A percentile compares a stretch with the other conserved stretches of the same genome.
These are phyloP conservation scores for Patella depressa DNA, from an alignment of 2,888 invertebrate species.

Conservation along the genomic window DNA sequence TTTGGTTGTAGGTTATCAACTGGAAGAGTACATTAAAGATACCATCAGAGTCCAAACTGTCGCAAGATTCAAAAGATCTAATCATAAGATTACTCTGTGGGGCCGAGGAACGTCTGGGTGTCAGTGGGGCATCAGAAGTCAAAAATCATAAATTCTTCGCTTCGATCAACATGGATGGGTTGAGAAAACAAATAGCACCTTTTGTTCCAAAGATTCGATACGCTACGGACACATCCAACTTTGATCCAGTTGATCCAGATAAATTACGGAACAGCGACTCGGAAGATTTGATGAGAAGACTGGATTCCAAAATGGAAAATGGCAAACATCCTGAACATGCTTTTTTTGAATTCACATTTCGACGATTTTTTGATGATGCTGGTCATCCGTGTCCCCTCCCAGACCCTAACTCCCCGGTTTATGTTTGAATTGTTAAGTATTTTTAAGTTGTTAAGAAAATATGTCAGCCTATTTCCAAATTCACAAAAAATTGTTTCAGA, in stretches of 20 bases:
- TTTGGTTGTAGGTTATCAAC: slow-evolving; percentile 86
- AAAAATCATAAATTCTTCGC: slow-evolving; percentile 93
- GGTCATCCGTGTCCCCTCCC: slow-evolving; percentile 62
- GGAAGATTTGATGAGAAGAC: slow-evolving; percentile 47
- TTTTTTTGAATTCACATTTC: slow-evolving; percentile 99
- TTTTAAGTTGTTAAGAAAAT: too few relatives aligned
- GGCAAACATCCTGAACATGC: slow-evolving; percentile 86
- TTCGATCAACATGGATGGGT: slow-evolving; percentile 89
- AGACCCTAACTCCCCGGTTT: slow-evolving; percentile 51
- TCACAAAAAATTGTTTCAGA: not conserved
- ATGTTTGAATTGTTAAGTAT: slow-evolving; percentile 41
- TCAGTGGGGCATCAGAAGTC: slow-evolving; percentile 89
- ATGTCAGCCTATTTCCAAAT: too few relatives aligned
- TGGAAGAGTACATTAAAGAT: slow-evolving; percentile 95
- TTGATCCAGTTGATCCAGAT: slow-evolving; percentile 59
- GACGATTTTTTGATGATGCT: slow-evolving; percentile 90
- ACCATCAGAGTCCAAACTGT: slow-evolving; percentile 88
- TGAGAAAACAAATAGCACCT: slow-evolving; percentile 89
- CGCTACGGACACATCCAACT: slow-evolving; percentile 94
- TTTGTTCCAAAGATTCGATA: slow-evolving; percentile 94
- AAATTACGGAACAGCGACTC: slow-evolving; percentile 58
- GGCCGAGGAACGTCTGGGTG: slow-evolving; percentile 89
- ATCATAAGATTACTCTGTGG: slow-evolving; percentile 92
- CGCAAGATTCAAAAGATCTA: slow-evolving; percentile 89
- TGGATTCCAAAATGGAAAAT: too few relatives aligned